Base-by-base conservation (phyloP, 2,888 invertebrate genomes). In the Trachelus troglodyta region DNA sequence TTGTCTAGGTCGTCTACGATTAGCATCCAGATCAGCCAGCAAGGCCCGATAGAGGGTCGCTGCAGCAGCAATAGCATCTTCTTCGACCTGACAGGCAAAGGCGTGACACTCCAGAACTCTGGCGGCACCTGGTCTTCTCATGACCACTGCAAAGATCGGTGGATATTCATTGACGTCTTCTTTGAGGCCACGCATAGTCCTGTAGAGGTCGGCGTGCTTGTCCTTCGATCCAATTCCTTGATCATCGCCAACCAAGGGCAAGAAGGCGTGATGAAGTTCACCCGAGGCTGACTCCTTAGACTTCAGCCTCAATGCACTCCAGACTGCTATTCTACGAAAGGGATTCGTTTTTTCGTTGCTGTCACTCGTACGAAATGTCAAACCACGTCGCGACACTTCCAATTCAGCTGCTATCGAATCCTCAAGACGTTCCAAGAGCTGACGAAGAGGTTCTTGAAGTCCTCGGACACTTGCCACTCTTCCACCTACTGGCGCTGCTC, bases 61-160 rank as follows among this genome's bases (percentile, higher is more conserved):
- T 23, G 98, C 98, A 86, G 98, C 96, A 0, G 97, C 97, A 69
- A 98, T 96, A 81, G 98, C 97, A 92, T 98, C 97, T 92, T 97
- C 97, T 56, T 97, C 96, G 87, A 96, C 96, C 91, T 96, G 95
- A 92, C 97, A 98, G 85, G 97, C 96, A 92, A 97, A 98, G 74
- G 96, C 97, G 93, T 98, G 98, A 92, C 97, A 98, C 92, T 97
- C 97, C 81, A 97, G 92, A 85, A 96, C 94, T 89, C 96, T 96
- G 3, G 96, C 95, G 34, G 95, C 95, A 74, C 95, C 96, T 34
- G 93, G 92, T 88, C 95, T 94, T 86, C 97, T 94, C 97, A 97
- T 97, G 79, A 98, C 97, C 37, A 97, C 97, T 75, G 97, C 96
- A 92, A 98, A 97, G 86, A 98, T 94, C 0, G 97, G 97, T 30